Evolutionary conservation across 2,113 vertebrate genomes (phyloP), one percentile per base, ranked within the genome.

Genomic region (Pseudorhombus dupliciocellatus): DNA sequence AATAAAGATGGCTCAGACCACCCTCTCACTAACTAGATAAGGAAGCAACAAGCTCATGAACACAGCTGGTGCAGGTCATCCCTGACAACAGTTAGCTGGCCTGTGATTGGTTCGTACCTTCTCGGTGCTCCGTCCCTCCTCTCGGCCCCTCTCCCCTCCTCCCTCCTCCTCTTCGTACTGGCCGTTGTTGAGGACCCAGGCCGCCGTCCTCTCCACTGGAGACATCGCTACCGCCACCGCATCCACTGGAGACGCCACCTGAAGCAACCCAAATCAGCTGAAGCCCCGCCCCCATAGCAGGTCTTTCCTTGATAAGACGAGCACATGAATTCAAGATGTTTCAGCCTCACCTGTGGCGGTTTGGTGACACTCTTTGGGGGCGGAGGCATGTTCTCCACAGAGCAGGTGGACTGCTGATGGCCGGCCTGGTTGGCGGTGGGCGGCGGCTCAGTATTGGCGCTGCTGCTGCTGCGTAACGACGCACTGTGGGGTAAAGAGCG

Each of bases 131-230:
- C 94, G 94, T 73, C 81, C 75, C 70, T 96, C 94, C 6, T 96
- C 95, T 46, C 88, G 87, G 72, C 42, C 18, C 42, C 42, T 18
- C 42, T 20, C 15, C 14, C 16, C 86, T 93, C 82, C 89, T 93
- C 25, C 66, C 78, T 21, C 14, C 75, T 59, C 64, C 66, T 24
- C 44, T 74, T 98, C 96, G n/a, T 97, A 98, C 60, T 98, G 96
- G 0, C 96, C 95, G 0, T 97, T 98, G 89, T 96, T 98, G 20
- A 99, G 93, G 75, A 99, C 95, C 98, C 98, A 99, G 0, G 97
- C 98, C 0, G 97, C 97, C 2, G 98, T 99, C 80, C 97, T 93
- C 90, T 99, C 98, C 77, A 98, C 98, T 0, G 98, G 98, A 2
- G 98, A 99, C 96, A 99, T 95, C 0, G 94, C 96, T 73, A 94